Evolutionary conservation across 1,140 invertebrate species (phyloP), one percentile per base, ranked within the genome.

Genomic region (Coboldia fuscipes): DNA sequence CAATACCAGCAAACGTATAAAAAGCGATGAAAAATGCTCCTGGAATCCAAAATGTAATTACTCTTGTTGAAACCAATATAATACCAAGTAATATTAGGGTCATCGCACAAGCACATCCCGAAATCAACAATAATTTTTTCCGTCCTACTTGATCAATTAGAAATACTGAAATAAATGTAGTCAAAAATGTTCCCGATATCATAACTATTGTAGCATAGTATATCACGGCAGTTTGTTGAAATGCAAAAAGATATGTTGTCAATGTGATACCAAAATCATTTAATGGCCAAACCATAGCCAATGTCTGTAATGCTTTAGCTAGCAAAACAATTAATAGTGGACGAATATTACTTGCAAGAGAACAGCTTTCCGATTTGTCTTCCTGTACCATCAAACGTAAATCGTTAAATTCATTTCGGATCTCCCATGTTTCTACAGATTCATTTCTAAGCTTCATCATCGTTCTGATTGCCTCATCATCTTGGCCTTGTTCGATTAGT

Each of bases 351-450:
- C 23, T 24, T 7, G 7, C 23, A 8, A 8, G 7, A n/a, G 23
- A 8, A 8, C 7, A 8, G n/a, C n/a, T 24, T 24, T 7, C 7
- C 7, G 7, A 8, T 24, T 24, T 24, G n/a, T 24, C 23, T n/a
- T 24, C 23, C 23, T 7, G 7, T 7, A 24, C 23, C 23, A 24
- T 24, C n/a, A 24, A 24, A 8, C n/a, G 7, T n/a, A 24, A 8
- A 45, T 56, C 16, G 21, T 44, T 17, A 36, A 43, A 26, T 8
- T 24, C 23, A 24, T 24, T 24, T 7, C 23, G 7, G 23, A 24
- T 24, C 7, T 7, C n/a, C 23, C 23, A 24, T 24, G 23, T 24
- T 8, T 8, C 23, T n/a, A 8, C 23, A 7, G 23, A 24, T 24
- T 24, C 23, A 24, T 24, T 24, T n/a, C 23, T 7, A 7, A 24